phyloP scores from a whole-genome alignment of 2,888 invertebrate genomes.

The Cataglyphis altisquamis region DNA sequence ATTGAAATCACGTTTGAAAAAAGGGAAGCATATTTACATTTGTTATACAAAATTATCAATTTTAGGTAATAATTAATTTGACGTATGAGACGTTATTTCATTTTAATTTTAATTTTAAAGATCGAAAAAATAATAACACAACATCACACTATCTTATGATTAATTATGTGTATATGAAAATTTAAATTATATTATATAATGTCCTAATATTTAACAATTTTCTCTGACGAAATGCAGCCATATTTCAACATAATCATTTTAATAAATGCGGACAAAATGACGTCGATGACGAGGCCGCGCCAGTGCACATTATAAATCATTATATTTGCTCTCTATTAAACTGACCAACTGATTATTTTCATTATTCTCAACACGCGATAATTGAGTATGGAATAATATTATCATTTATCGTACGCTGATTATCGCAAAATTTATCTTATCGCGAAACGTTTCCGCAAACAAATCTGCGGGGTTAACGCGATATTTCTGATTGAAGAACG shows the following conservation, averaged over 20 bases:
- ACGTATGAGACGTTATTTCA: neutral
- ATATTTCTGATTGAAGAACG: constrained; percentile 11
- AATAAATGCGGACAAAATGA: constrained; percentile 19
- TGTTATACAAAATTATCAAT: constrained; percentile 2
- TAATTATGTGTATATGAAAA: neutral
- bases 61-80: neutral
- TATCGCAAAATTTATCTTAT: constrained; percentile 21
- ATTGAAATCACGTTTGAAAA: constrained; percentile 8
- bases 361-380: constrained; percentile 34
- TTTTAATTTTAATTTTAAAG: neutral
- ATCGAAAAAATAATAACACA: neutral
- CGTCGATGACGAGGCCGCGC: constrained; percentile 40
- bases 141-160: neutral
- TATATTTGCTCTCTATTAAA: constrained; percentile 26
- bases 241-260: constrained; percentile 20
- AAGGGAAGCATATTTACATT: neutral
- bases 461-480: constrained; percentile 12
- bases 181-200: neutral
- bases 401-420: constrained; percentile 30
- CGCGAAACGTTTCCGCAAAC: neutral
- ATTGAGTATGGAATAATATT: constrained; percentile 29
- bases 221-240: constrained; percentile 39
- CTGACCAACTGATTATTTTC: constrained; percentile 27
- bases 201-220: constrained; percentile 12
- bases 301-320: constrained; percentile 31